Evolutionary conservation across 2,113 vertebrate genomes (phyloP).

Genomic region (Ctenodactylus gundi): DNA sequence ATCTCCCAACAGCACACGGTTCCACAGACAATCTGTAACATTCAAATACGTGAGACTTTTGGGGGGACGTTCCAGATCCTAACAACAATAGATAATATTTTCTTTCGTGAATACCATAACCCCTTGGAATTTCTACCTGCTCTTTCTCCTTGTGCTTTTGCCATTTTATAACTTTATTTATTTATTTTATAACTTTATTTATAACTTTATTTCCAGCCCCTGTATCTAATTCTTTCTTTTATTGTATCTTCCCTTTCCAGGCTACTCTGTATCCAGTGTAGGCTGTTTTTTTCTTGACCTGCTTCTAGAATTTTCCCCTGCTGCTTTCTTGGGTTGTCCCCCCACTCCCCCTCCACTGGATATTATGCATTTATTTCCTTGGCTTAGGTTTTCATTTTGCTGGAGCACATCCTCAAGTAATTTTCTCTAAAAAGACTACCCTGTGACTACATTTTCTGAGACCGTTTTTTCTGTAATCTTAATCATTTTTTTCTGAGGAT

Average conservation of each 20-base stretch:
- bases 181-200: background rate
- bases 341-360: background rate
- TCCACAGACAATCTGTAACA: too few relatives aligned
- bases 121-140: background rate
- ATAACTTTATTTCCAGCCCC: background rate
- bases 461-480: background rate
- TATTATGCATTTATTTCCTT: background rate
- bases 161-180: too few relatives aligned
- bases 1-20: too few relatives aligned
- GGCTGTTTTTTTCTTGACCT: background rate
- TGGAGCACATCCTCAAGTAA: background rate
- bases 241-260: background rate
- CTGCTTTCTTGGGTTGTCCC: background rate
- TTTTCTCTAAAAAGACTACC: background rate
- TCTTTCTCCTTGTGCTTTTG: background rate
- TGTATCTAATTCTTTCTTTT: background rate
- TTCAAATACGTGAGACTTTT: too few relatives aligned
- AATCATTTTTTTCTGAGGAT: background rate
- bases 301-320: background rate
- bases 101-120: background rate
- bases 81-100: too few relatives aligned
- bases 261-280: fast-evolving
- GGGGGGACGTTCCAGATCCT: too few relatives aligned
- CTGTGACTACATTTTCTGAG: background rate
- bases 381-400: background rate